Evolutionary conservation across 2,797 vertebrate species (phyloP).

Genomic region (Linurgus olivaceus): DNA sequence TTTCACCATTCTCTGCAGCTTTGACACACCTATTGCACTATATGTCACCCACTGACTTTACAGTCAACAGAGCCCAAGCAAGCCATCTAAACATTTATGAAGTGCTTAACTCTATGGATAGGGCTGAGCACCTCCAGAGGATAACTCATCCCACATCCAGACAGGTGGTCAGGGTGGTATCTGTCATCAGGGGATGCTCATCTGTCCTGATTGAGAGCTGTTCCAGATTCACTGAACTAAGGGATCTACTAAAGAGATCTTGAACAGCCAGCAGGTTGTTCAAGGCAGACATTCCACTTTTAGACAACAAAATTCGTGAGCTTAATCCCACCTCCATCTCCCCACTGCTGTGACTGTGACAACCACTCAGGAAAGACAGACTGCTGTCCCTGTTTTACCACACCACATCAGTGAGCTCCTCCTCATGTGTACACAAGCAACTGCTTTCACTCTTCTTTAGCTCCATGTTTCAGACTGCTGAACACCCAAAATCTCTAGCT

Average conservation of each 20-base stretch:
- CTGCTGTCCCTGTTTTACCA: neutral
- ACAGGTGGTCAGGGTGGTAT: neutral
- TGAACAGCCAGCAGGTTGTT: neutral
- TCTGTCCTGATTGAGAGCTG: neutral
- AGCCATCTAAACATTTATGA: neutral
- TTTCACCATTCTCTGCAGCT: neutral
- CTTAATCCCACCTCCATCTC: neutral
- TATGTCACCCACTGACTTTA: neutral
- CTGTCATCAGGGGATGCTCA: neutral
- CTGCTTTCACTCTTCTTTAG: neutral
- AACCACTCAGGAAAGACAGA: neutral
- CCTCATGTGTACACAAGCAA: neutral
- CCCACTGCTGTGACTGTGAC: neutral
- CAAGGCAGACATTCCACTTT: neutral
- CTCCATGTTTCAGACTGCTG: neutral
- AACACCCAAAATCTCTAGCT: neutral
- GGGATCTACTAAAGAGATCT: neutral
- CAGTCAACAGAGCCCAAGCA: neutral
- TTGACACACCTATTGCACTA: accelerated
- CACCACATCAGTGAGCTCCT: neutral
- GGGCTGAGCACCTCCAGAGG: accelerated
- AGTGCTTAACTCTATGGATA: neutral
- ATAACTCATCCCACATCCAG: neutral
- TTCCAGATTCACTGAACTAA: neutral
- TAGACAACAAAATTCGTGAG: neutral